Conservation (phyloP, 2,797 vertebrate genomes). For the Xiphorhynchus erythropygius region DNA sequence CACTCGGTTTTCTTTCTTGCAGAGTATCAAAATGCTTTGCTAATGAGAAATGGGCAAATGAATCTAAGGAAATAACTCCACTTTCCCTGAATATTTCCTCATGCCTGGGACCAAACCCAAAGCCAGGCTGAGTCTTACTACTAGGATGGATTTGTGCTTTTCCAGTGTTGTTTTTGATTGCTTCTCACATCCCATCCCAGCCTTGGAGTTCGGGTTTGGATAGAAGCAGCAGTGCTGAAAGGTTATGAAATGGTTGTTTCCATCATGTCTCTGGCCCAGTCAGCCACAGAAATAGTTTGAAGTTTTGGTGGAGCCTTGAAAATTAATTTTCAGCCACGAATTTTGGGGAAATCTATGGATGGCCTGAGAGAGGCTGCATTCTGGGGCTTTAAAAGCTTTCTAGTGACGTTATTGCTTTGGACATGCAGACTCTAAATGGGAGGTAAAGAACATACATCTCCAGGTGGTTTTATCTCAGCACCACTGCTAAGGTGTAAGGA, state of each 20-base stretch:
- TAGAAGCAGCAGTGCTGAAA: conserved; percentile 12
- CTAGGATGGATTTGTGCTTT: conserved; percentile 1
- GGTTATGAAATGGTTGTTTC: conserved; percentile 43
- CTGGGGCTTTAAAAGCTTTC: not conserved
- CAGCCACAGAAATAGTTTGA: conserved; percentile 48
- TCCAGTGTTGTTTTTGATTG: conserved; percentile 35
- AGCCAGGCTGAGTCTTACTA: conserved; percentile 6
- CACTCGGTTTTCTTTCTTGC: not conserved
- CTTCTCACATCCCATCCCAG: conserved; percentile 29
- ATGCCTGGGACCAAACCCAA: conserved; percentile 44
- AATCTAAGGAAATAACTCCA: conserved; percentile 42
- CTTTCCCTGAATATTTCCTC: conserved; percentile 45
- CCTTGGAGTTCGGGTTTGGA: conserved; percentile 46
- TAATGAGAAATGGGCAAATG: conserved; percentile 56
- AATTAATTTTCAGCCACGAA: conserved; percentile 30
- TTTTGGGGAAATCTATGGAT: not conserved
- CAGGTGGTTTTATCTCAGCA: not conserved
- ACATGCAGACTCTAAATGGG: not conserved
- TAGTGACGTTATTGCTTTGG: not conserved
- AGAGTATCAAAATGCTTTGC: conserved; percentile 10
- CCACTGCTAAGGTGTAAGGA: not conserved
- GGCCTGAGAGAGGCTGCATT: not conserved
- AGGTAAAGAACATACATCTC: not conserved
- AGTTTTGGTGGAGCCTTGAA: conserved; percentile 51
- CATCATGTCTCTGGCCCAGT: conserved; percentile 21